Evolutionary conservation across 92 coral and sea anemone species (phyloP), one percentile per base, ranked within the genome.

Genomic region (Palythoa heliodiscus): DNA sequence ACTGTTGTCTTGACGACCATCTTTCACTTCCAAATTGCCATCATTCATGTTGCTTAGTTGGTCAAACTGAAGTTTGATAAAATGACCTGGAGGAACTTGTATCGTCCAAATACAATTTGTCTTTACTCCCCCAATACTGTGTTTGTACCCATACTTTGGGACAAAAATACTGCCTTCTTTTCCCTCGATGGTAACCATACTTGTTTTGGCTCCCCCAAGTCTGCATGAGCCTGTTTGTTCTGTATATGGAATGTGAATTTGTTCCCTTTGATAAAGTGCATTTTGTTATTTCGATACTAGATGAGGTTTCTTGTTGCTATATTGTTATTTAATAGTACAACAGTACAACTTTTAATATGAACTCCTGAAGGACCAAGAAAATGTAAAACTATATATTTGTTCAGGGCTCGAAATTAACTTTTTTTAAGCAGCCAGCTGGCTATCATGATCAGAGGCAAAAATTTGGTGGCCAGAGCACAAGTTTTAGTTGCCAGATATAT

Each of bases 121-220:
- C 3, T 64, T 38, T 43, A 35, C 54, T 22, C 73, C 84, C 73
- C 39, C 25, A 69, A 3, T 0, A 15, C 0, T 2, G 19, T 69
- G 12, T 11, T 29, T 10, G 1, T 24, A 20, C 12, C 47, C 54
- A 29, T 40, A 79, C 14, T 63, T 79, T 11, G 84, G 84, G 25
- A 79, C 43, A 79, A 79, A 79, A 14, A 79, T 47, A 17, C 73
- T 79, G 37, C 84, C 84, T 79, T 79, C 73, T 79, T 47, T 70
- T 16, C 84, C 84, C 16, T 64, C 23, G 10, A 79, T 4, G 5
- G 60, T 4, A 23, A 66, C 64, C 52, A 9, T 23, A 79, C 73
- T 79, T 64, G 71, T 19, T 11, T 64, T 64, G 40, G 6, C 25
- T 47, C 73, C 52, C 64, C 22, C 38, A 13, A 66, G 7, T 66